Base-by-base conservation (phyloP, 2,113 vertebrate species). In the Brachionichthys hirsutus region DNA sequence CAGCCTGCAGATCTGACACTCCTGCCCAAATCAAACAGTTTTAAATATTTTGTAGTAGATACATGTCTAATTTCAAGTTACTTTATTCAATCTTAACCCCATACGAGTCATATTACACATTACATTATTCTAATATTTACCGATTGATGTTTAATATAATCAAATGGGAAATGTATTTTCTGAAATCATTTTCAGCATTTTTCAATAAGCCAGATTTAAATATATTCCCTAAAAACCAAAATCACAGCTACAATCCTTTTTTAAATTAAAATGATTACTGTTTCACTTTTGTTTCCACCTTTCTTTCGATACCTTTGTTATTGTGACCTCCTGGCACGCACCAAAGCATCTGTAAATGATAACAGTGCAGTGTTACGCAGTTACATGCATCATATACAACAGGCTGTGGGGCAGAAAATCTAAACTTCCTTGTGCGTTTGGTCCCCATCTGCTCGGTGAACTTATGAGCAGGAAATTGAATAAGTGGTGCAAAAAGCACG, bases 381-480 rank as follows among this genome's bases (percentile, higher is more conserved):
- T 90, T 81, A 80, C 73, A 89, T 75, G 78, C 73, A 80, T 81
- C 78, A 81, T 89, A 81, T 85, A 85, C 82, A 85, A 77, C 70
- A 67, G 73, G 76, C 81, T 81, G 77, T 84, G 75, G 71, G 73
- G 81, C 77, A 82, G 84, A 88, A 89, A 82, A 88, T 88, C 80
- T 87, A 82, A 86, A 85, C 75, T 78, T 84, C 84, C 85, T 82
- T 62, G 64, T 77, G 88, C 77, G 84, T 87, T 83, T 94, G 93
- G 89, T 91, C 91, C 86, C 92, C 95, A 98, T 93, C 95, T 98
- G 95, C 90, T 87, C 88, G 52, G 72, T 80, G 87, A 93, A 95
- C 93, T 94, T 92, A 89, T 92, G 92, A 92, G 91, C 93, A 95
- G 95, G 95, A 98, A 97, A 92, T 92, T 67, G 80, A 89, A 85